Evolutionary conservation across 92 coral and sea anemone species (phyloP), one percentile per base, ranked within the genome.

Genomic region (Parazoanthus swiftii): DNA sequence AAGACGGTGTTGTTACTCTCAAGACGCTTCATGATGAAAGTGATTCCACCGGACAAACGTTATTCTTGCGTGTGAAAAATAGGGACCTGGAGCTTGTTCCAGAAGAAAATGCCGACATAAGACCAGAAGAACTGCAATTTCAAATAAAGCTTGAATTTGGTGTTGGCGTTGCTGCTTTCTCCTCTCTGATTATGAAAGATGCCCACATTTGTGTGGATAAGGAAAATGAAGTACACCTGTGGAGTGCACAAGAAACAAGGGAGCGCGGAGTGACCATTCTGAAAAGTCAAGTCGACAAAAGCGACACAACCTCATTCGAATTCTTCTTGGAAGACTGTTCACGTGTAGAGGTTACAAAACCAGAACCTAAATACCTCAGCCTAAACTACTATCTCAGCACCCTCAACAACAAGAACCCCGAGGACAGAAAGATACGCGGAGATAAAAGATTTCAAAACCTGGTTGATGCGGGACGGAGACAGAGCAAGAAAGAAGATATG

Each of bases 351-450:
- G 89, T 67, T 26, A n/a, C 33, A 56, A 23, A 59, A 26, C 76
- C 72, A 44, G 91, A 74, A 25, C 68, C 76, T 25, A 91, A 88
- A 85, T 91, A 91, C 65, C 67, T 88, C 68, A 88, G 91, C 70
- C 76, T 91, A 37, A 91, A 91, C 79, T 88, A 81, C 56, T 91
- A 91, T 43, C 93, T 91, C 6, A 91, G 91, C 86, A 91, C 93
- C 1, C 79, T 91, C 16, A 81, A 68, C 85, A 81, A 76, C 81
- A 6, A 35, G 3, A 70, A 56, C 46, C 38, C 15, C 5, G 44
- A 56, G 9, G 90, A 83, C n/a, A 86, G 74, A 18, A 91, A 91
- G 63, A 76, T 91, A 23, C 65, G 93, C 5, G 54, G 88, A 54
- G 93, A 90, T 50, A 2, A 18, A 13, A 36, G 26, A 14, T 90